Conservation (phyloP, 2,113 vertebrate species). For the Anguilla japonica region DNA sequence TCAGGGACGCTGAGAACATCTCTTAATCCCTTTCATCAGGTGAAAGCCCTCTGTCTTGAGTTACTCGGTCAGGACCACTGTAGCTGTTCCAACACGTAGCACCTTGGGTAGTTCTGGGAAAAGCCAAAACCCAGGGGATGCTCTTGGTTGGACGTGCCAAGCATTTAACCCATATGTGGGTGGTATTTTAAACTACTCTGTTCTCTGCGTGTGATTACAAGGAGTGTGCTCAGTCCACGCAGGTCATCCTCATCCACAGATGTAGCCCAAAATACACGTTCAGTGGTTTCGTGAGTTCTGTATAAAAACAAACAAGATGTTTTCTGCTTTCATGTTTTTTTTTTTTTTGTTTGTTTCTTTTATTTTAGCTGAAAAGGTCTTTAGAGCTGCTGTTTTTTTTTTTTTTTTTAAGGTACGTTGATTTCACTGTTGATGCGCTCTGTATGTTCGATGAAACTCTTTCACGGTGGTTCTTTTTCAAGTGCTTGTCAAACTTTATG, state of each 20-base stretch:
- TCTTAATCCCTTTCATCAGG: neutral
- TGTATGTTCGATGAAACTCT: neutral
- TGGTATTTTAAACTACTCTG: neutral
- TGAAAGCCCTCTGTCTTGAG: neutral
- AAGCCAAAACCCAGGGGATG: neutral
- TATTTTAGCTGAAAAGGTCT: neutral
- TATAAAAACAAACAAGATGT: neutral
- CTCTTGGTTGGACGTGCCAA: neutral
- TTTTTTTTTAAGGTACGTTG: neutral
- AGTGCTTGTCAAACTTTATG: neutral
- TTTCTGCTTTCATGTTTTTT: neutral
- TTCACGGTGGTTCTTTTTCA: neutral
- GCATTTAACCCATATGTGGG: neutral
- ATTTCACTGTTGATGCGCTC: neutral
- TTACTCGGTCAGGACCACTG: neutral
- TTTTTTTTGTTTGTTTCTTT: neutral
- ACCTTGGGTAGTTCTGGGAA: neutral
- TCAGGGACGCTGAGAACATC: neutral
- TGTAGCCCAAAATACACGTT: too few species aligned
- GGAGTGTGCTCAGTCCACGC: too few species aligned
- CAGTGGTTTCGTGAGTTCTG: too few species aligned
- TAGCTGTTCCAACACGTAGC: neutral
- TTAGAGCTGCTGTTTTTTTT: neutral
- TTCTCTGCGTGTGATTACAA: too few species aligned
- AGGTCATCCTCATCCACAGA: too few species aligned